Evolutionary conservation across 53 echinoderm and acorn worm species (phyloP).

Genomic region (Stichopus horrens): DNA sequence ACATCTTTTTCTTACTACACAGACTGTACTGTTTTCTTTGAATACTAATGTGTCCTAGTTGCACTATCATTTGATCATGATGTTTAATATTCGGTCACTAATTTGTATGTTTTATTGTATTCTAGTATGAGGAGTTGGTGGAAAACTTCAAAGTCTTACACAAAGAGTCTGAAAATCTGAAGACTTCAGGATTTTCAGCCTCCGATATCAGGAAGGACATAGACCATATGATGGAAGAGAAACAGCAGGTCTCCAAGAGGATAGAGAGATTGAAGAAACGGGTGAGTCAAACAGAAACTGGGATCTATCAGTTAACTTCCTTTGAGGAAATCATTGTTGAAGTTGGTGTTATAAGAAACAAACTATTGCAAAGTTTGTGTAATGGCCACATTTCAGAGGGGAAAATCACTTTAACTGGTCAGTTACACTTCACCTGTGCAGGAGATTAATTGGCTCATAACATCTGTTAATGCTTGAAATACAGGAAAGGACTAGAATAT

Average conservation of each 20-base stretch:
- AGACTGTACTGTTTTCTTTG: background rate
- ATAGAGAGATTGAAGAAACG: conserved; percentile 89
- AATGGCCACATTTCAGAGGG: no score
- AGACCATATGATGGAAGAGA: conserved; percentile 95
- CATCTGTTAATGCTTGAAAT: no score
- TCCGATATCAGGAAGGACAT: conserved; percentile 90
- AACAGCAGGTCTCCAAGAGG: conserved; percentile 88
- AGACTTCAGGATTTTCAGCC: conserved; percentile 90
- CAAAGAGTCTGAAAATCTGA: conserved; percentile 79
- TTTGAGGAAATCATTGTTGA: no score
- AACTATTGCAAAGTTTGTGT: no score
- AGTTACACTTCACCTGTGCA: no score
- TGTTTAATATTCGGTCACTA: background rate
- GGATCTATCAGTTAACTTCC: no score
- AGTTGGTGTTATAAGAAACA: no score
- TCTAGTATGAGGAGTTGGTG: conserved; percentile 82
- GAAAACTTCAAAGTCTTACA: conserved; percentile 83
- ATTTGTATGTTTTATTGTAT: background rate
- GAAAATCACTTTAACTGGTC: no score
- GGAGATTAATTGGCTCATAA: no score
- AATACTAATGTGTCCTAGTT: background rate
- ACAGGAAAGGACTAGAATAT: no score
- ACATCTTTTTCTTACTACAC: no score
- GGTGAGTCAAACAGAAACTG: conserved; percentile 48
- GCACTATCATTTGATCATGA: background rate